These are phyloP conservation scores for Trogon melanurus DNA, from an alignment of 2,113 vertebrate genomes.

Conservation along the genomic window DNA sequence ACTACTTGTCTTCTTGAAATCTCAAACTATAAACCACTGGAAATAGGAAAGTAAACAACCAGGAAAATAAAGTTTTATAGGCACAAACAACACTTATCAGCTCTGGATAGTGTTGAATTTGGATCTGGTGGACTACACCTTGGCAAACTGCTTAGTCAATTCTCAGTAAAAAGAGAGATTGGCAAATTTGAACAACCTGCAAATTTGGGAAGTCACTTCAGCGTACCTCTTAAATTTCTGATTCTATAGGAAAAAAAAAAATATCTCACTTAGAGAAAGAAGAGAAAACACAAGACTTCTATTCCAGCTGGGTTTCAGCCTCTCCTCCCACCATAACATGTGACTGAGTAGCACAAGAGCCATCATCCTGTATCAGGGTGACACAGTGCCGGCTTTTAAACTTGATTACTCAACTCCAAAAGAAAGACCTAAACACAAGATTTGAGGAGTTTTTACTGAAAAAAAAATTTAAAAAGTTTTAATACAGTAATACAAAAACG, in stretches of 20 bases:
- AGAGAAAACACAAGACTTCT: background rate
- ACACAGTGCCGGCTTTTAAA: background rate
- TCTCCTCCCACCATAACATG: background rate
- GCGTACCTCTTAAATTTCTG: background rate
- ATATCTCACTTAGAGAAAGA: background rate
- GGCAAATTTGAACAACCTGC: background rate
- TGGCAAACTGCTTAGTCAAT: background rate
- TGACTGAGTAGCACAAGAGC: fast-evolving
- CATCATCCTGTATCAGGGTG: background rate
- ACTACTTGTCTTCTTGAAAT: background rate
- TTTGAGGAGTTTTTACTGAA: background rate
- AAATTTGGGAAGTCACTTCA: background rate
- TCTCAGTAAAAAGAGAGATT: background rate
- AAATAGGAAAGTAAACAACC: background rate
- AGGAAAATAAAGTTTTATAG: background rate
- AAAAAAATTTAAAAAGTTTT: background rate
- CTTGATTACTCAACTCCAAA: background rate
- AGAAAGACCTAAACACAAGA: background rate
- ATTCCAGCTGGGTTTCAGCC: background rate
- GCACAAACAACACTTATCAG: background rate
- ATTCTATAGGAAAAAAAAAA: background rate
- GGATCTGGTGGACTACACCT: background rate
- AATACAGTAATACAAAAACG: background rate
- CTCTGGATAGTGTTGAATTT: background rate
- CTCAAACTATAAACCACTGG: background rate